Conservation (phyloP, 2,113 vertebrate species). For the Bucco capensis region DNA sequence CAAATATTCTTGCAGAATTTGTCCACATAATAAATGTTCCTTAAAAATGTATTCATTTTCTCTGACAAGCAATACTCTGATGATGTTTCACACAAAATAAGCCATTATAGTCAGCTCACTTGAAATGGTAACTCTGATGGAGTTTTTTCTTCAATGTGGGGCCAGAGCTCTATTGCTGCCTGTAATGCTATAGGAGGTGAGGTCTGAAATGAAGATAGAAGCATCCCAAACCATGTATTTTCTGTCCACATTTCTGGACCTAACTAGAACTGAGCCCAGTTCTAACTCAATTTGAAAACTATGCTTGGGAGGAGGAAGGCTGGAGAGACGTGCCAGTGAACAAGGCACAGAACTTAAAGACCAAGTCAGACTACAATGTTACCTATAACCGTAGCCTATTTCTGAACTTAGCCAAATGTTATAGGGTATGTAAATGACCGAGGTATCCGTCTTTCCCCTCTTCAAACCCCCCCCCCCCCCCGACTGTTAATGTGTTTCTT, state of each 20-base stretch:
- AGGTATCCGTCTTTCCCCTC: too few relatives aligned
- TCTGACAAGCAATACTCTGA: not conserved
- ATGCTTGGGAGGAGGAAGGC: not conserved
- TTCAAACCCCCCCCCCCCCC: too few relatives aligned
- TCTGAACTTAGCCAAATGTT: not conserved
- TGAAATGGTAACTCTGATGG: not conserved
- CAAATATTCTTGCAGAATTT: not conserved
- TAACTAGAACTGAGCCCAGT: not conserved
- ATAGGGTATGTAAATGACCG: too few relatives aligned
- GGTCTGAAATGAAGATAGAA: not conserved
- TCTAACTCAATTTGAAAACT: not conserved
- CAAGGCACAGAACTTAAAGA: not conserved
- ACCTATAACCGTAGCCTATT: not conserved
- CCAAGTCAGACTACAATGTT: not conserved
- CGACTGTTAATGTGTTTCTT: too few relatives aligned
- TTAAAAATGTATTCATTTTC: not conserved
- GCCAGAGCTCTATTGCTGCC: not conserved
- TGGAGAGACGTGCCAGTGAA: not conserved
- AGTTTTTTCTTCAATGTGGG: not conserved
- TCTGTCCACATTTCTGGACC: not conserved
- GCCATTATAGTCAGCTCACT: not conserved
- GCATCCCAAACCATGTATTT: not conserved
- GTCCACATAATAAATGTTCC: not conserved
- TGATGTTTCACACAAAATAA: not conserved
- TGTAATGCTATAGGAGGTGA: not conserved